Evolutionary conservation across 2,113 vertebrate species (phyloP).

Genomic region (Erpornis zantholeuca): DNA sequence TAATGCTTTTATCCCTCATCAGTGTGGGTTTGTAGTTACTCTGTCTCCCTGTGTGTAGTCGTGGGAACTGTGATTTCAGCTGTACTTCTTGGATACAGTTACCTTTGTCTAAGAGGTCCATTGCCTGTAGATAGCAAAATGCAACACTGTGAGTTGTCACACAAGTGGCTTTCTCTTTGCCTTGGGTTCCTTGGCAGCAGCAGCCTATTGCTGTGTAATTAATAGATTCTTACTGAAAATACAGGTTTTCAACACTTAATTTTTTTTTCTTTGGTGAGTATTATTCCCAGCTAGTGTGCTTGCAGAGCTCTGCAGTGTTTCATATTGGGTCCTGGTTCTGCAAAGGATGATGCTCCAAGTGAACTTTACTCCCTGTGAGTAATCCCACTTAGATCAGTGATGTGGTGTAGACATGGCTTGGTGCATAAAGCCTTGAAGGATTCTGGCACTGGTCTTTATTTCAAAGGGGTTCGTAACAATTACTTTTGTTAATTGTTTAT

Average conservation of each 20-base stretch:
- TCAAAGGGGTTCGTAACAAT: not conserved
- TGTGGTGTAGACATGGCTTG: not conserved
- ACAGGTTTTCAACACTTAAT: not conserved
- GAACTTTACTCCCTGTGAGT: not conserved
- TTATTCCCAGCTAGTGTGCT: not conserved
- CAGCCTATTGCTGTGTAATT: not conserved
- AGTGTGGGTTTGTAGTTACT: not conserved
- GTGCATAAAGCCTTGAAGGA: not conserved
- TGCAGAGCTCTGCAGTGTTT: not conserved
- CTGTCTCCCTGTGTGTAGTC: not conserved
- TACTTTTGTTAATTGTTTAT: not conserved
- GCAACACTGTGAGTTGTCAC: accelerated
- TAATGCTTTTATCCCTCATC: not conserved
- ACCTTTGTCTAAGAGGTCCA: not conserved
- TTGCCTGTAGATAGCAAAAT: not conserved
- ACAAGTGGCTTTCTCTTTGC: not conserved
- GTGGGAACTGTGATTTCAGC: not conserved
- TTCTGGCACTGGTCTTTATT: not conserved
- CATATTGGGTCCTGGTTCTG: not conserved
- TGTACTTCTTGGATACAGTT: not conserved
- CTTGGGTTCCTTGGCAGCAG: not conserved
- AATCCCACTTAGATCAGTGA: not conserved
- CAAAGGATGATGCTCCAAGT: not conserved
- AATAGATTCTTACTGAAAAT: not conserved
- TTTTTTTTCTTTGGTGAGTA: not conserved